These are phyloP conservation scores for Ectobius pallidus DNA, from an alignment of 2,888 invertebrate species.

Conservation along the genomic window DNA sequence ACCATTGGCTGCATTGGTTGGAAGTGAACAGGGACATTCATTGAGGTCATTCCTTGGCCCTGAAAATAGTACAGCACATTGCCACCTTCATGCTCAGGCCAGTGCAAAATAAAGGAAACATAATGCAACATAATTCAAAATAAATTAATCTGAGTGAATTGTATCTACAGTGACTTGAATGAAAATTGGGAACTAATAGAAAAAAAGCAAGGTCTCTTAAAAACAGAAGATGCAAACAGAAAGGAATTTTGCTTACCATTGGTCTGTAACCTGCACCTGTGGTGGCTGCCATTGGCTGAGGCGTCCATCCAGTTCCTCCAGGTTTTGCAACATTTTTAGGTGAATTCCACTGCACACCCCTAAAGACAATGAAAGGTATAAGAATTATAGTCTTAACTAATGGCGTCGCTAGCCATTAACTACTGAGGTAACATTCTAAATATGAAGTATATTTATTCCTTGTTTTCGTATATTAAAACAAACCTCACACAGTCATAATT, in stretches of 20 bases:
- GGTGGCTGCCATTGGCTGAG: constrained; percentile 88
- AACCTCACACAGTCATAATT: too few relatives aligned
- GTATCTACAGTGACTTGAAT: too few relatives aligned
- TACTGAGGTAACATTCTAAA: too few relatives aligned
- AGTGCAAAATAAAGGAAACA: constrained; percentile 26
- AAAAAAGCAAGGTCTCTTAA: not conserved
- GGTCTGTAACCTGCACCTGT: constrained; percentile 87
- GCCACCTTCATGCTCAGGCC: constrained; percentile 51
- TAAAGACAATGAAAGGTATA: constrained; percentile 50
- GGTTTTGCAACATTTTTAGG: constrained; percentile 86
- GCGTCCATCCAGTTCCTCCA: constrained; percentile 76
- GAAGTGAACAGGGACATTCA: constrained; percentile 38
- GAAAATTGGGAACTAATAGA: not conserved
- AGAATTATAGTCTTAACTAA: too few relatives aligned
- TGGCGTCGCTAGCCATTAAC: too few relatives aligned
- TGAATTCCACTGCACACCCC: constrained; percentile 90
- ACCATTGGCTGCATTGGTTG: constrained; percentile 37
- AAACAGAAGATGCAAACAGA: not conserved
- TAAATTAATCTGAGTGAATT: too few relatives aligned
- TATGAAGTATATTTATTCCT: too few relatives aligned
- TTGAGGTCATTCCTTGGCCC: constrained; percentile 55
- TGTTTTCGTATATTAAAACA: too few relatives aligned
- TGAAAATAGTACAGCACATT: constrained; percentile 50
- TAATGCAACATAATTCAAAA: constrained; percentile 5
- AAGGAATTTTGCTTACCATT: constrained; percentile 67